Percentiles rank a stretch among this genome's conserved stretches.
Evolutionary conservation across 1,140 invertebrate genomes (phyloP).

Genomic region (Euura saliciscinereae): DNA sequence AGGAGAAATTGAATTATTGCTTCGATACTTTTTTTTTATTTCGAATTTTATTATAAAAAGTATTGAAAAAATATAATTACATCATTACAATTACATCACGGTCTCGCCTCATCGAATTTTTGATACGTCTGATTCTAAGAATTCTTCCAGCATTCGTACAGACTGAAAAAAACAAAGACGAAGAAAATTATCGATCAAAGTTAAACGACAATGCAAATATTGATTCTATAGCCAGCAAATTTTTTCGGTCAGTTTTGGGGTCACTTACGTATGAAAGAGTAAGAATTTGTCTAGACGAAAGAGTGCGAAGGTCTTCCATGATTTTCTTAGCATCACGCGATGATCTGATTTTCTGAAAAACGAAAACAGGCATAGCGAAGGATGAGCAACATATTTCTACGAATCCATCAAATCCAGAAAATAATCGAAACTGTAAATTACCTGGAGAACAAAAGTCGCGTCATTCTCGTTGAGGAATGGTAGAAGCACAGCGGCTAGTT

Average conservation of each 20-base stretch:
- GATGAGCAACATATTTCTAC: too few relatives aligned
- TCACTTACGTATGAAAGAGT: conserved; percentile 32
- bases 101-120: conserved; percentile 65
- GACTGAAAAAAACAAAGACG: conserved; percentile 46
- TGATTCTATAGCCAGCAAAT: not conserved
- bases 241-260: not conserved
- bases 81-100: too few relatives aligned
- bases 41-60: too few relatives aligned
- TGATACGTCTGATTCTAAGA: conserved; percentile 69
- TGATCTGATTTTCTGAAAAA: conserved; percentile 25
- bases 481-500: conserved; percentile 43
- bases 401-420: conserved; percentile 4
- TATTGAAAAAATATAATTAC: too few relatives aligned
- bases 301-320: conserved; percentile 24
- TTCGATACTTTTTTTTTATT: too few relatives aligned
- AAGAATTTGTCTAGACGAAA: conserved; percentile 33
- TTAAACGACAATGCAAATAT: not conserved
- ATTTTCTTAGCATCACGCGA: conserved; percentile 20
- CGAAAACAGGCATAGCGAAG: not conserved
- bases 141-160: conserved; percentile 69
- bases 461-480: conserved; percentile 41
- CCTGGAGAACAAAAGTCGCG: conserved; percentile 32
- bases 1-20: too few relatives aligned
- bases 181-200: not conserved
- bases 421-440: conserved; percentile 19